Base-by-base conservation (phyloP, 2,113 vertebrate genomes). In the Toxotes chatareus region DNA sequence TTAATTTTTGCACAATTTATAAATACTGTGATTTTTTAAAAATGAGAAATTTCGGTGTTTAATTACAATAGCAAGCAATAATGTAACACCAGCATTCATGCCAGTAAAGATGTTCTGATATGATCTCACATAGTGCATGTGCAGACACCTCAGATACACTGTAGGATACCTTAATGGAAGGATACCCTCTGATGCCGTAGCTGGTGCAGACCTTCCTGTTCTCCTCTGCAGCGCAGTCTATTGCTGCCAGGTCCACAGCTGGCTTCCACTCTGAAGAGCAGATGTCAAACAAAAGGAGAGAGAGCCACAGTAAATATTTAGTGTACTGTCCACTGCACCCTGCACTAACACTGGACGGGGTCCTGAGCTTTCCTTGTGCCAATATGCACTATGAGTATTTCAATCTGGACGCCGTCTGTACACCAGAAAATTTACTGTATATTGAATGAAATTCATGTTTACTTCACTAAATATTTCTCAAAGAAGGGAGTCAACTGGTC, bases 201-300 rank as follows among this genome's bases (percentile, higher is more conserved):
- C 7, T 17, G 3, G 0, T 27, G 87, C 96, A 96, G 40, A 92
- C 38, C 46, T 73, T 55, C 9, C 38, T 57, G 90, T 94, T 96
- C 5, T 59, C 75, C 1, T 79, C 57, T 0, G 77, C 59, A 3
- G 92, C 92, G 61, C 96, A 96, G 87, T 96, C 94, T 1, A 96
- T 59, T 9, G 92, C 95, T 71, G 93, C 94, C 71, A 96, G 73
- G 0, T 92, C 85, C 63, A 96, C 91, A 5, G 94, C 95, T 10
- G 91, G 94, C 66, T 92, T 94, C 96, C 96, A 96, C 53, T 96
- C 96, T 96, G 82, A 62, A 31, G 65, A 71, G 40, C 47, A 80
- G 10, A 86, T 31, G 76, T 47, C 55, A 87, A 71, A 85, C 14
- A 81, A 31, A 76, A 0, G 27, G 10, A 65, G 46, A 61, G 5